Evolutionary conservation across 2,113 vertebrate species (phyloP).

Genomic region (Tricholaema leucomelas): DNA sequence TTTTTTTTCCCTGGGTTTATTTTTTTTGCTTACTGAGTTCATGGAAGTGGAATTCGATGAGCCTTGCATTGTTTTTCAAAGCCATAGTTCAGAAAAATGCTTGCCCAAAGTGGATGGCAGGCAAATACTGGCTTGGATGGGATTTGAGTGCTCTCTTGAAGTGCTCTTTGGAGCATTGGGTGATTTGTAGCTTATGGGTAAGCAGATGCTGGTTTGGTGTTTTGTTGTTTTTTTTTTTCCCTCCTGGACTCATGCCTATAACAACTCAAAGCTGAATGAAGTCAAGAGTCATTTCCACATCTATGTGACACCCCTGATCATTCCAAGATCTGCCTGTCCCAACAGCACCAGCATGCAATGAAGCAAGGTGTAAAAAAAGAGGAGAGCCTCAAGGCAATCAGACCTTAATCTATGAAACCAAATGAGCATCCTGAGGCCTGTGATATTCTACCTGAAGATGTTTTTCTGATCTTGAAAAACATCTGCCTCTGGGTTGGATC

Average conservation of each 20-base stretch:
- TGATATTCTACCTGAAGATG: neutral
- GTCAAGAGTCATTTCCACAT: neutral
- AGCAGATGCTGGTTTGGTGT: neutral
- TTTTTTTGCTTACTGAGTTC: neutral
- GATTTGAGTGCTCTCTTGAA: neutral
- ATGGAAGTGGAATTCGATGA: neutral
- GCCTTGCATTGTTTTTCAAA: neutral
- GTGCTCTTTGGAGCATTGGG: neutral
- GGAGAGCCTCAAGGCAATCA: neutral
- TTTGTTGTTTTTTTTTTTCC: neutral
- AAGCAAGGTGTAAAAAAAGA: neutral
- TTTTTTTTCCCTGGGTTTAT: neutral
- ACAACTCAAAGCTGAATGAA: neutral
- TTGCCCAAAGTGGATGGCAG: neutral
- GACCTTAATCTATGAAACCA: neutral
- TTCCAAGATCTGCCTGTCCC: neutral
- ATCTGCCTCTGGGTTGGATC: neutral
- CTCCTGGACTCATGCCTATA: accelerated
- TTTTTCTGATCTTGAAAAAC: neutral
- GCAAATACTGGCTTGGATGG: neutral
- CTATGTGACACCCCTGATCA: neutral
- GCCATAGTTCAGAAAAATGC: neutral
- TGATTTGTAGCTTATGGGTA: neutral
- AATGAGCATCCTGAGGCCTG: accelerated
- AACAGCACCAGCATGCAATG: neutral